Evolutionary conservation across 2,797 vertebrate species (phyloP), one percentile per base, ranked within the genome.

Genomic region (Poeciliopsis infans): DNA sequence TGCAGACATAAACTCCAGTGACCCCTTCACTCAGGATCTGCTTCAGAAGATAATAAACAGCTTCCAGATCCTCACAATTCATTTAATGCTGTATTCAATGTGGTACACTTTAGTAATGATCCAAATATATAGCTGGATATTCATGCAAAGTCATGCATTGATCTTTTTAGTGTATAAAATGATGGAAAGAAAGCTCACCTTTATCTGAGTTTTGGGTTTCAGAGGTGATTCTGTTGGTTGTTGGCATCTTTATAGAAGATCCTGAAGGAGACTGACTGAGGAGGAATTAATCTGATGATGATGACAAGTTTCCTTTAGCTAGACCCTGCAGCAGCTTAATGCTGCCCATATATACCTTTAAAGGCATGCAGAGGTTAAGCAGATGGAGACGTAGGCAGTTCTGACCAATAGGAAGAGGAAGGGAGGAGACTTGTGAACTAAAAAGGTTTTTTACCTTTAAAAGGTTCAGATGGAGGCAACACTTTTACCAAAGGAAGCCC

Each of bases 381-480:
- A 49, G 75, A 41, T 7, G 39, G 74, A 85, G 88, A 79, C 23
- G n/a, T 77, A 74, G 74, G 83, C 82, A 2, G 80, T 51, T 73
- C 46, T 72, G 86, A 57, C 82, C 83, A 83, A 87, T 79, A 45
- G 79, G 78, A 83, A 70, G 66, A 66, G 74, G 69, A 82, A 31
- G 78, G 77, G 36, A 1, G 46, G 75, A 72, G 46, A 64, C 45
- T 51, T 81, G 88, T 91, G 85, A 93, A 69, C 82, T 64, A 85
- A 71, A 64, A 69, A 79, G 57, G 6, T 1, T 15, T 93, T 93
- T 91, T 90, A 88, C 87, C 88, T 94, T 91, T 88, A 91, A 93
- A 93, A 86, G 92, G 85, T 85, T 66, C 1, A 51, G 77, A 82
- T 83, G 80, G 74, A 85, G 78, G 75, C 79, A 83, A 69, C 66